phyloP scores from a whole-genome alignment of 2,888 invertebrate species.

The Oscheius sp. region DNA sequence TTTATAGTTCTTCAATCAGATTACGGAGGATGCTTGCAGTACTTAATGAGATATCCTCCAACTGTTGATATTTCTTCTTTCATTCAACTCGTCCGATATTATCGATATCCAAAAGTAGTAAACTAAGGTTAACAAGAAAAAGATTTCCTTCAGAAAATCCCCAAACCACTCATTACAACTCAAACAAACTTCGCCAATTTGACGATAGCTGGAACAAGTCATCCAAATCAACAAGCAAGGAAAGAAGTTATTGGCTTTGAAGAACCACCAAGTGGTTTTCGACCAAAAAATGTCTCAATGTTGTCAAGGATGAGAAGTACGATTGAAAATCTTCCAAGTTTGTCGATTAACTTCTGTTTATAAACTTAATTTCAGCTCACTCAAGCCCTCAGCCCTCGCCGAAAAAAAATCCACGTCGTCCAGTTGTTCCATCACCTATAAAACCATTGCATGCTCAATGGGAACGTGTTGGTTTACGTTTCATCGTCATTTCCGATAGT shows the following conservation, averaged over 20 bases:
- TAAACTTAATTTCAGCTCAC: too few species aligned
- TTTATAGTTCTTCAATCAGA: conserved; percentile 67
- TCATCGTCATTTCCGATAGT: neutral
- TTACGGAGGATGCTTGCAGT: conserved; percentile 78
- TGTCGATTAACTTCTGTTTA: too few species aligned
- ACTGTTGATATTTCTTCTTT: conserved; percentile 77
- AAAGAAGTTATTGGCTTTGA: conserved; percentile 8
- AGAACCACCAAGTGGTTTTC: conserved; percentile 2
- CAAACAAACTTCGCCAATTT: conserved; percentile 55
- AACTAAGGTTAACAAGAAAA: neutral
- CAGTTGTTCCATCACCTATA: neutral
- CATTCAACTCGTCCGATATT: conserved; percentile 76
- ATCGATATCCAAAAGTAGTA: conserved; percentile 72
- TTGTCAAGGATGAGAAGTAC: conserved; percentile 12
- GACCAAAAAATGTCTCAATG: conserved; percentile 12
- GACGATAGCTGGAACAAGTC: conserved; percentile 58
- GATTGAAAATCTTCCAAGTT: too few species aligned
- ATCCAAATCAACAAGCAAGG: conserved; percentile 49
- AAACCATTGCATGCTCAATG: neutral
- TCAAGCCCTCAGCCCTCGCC: neutral
- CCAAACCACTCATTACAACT: conserved; percentile 62
- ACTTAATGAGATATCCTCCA: conserved; percentile 79
- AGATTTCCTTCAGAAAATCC: conserved; percentile 68
- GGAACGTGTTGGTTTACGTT: neutral
- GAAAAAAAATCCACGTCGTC: conserved; percentile 3